Evolutionary conservation across 2,113 vertebrate species (phyloP), one percentile per base, ranked within the genome.

Genomic region (Pyxicephalus adspersus): DNA sequence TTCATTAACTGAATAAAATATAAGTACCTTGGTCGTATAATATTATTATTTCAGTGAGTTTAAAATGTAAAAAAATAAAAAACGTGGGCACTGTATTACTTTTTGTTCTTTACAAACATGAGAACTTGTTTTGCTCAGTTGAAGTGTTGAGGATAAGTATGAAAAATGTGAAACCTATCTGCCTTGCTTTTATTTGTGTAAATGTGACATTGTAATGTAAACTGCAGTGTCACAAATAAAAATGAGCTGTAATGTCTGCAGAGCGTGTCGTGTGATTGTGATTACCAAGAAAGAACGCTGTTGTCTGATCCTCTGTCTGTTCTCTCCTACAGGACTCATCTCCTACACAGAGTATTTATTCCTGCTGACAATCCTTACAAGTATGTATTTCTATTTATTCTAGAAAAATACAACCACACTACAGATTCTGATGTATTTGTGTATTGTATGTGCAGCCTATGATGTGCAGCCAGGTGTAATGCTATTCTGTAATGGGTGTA

Each of bases 301-400:
- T 29, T n/a, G 29, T 38, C 71, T 74, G 57, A 78, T 64, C 50
- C 8, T 64, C 45, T 64, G 23, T 15, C 45, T 78, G 73, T 83
- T 94, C 54, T 90, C 20, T 55, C 31, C 71, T 55, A 0, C 71
- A 99, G 98, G 97, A n/a, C 80, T 99, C 84, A 96, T 99, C 83
- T 98, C 98, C 51, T 99, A 99, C 85, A 96, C 95, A 0, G 98
- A 99, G 80, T 98, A 99, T 87, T 91, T 99, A 25, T 99, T 99
- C 89, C 89, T 99, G 91, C 92, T 99, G 86, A 98, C 97, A 6
- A 96, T 99, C 84, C 89, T 99, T 64, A 99, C 94, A 0, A 99
- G 97, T 99, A 93, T 96, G 98, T 95, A 84, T 79, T 45, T 45
- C 15, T n/a, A n/a, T n/a, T n/a, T n/a, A n/a, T n/a, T n/a, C n/a